A percentile compares a stretch with the other conserved stretches of the same genome.
Evolutionary conservation across 2,888 invertebrate species (phyloP).

Genomic region (Cybosia mesomella): DNA sequence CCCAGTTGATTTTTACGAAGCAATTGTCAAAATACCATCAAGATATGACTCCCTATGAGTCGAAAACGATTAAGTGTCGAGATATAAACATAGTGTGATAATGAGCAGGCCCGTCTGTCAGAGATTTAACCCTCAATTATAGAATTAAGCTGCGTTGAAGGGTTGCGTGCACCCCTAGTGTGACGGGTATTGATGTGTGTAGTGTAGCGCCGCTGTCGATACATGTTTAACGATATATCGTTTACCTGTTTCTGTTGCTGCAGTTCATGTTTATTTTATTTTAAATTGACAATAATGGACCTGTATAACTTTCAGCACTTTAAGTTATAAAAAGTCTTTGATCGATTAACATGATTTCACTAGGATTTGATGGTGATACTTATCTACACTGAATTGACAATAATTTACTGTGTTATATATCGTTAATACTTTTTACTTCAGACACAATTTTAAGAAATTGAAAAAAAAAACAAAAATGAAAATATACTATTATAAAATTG

Average conservation of each 20-base stretch:
- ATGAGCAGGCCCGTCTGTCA: conserved; percentile 78
- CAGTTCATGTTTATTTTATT: neutral
- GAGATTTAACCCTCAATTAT: conserved; percentile 86
- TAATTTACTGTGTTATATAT: too few species aligned
- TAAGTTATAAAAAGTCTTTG: too few species aligned
- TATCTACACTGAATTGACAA: too few species aligned
- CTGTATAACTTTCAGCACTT: neutral
- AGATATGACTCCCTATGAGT: conserved; percentile 59
- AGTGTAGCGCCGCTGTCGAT: conserved; percentile 44
- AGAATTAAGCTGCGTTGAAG: conserved; percentile 82
- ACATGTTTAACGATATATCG: conserved; percentile 10
- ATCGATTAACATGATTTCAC: too few species aligned
- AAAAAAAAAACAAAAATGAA: too few species aligned
- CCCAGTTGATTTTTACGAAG: conserved; percentile 43
- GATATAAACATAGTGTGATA: conserved; percentile 74
- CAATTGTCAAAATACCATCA: conserved; percentile 65
- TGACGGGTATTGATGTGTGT: conserved; percentile 62
- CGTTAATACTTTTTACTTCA: too few species aligned
- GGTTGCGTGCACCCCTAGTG: conserved; percentile 74
- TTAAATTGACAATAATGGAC: neutral
- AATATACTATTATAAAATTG: too few species aligned
- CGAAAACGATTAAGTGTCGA: conserved; percentile 56
- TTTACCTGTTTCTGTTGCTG: neutral
- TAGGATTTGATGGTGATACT: too few species aligned
- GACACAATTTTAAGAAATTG: too few species aligned